These are phyloP conservation scores for Phaetusa simplex DNA, from an alignment of 2,113 vertebrate species.

Conservation along the genomic window DNA sequence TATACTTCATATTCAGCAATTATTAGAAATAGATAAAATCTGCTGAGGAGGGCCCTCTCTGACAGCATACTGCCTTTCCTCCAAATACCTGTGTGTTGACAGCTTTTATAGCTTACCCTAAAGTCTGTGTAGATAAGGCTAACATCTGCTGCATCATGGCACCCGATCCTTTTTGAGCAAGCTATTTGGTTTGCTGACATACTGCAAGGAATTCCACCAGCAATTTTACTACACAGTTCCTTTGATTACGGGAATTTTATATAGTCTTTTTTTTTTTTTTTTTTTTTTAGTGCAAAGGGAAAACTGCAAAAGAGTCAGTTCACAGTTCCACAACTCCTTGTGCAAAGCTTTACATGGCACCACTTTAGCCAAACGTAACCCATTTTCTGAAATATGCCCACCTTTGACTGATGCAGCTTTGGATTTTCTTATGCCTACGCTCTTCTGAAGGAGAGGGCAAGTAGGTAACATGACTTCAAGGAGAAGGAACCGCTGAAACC, in stretches of 20 bases:
- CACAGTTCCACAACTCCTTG: background rate
- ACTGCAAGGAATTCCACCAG: background rate
- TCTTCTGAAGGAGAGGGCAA: background rate
- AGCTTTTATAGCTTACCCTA: background rate
- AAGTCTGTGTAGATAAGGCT: background rate
- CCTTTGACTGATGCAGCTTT: background rate
- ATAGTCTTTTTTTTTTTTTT: background rate
- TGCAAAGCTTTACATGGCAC: background rate
- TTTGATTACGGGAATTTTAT: background rate
- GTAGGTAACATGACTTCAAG: conserved; percentile 54
- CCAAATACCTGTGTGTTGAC: background rate
- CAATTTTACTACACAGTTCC: background rate
- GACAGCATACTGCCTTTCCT: background rate
- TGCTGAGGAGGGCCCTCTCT: background rate
- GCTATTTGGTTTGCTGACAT: background rate
- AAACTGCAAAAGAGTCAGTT: background rate
- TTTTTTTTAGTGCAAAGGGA: background rate
- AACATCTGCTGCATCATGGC: background rate
- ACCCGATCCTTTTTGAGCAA: background rate
- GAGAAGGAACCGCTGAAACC: conserved; percentile 62
- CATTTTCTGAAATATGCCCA: background rate
- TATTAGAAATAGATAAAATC: background rate
- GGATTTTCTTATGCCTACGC: background rate
- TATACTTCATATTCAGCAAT: background rate
- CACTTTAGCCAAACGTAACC: background rate